Conservation (phyloP, 1,140 invertebrate genomes). For the Cepaea nemoralis region DNA sequence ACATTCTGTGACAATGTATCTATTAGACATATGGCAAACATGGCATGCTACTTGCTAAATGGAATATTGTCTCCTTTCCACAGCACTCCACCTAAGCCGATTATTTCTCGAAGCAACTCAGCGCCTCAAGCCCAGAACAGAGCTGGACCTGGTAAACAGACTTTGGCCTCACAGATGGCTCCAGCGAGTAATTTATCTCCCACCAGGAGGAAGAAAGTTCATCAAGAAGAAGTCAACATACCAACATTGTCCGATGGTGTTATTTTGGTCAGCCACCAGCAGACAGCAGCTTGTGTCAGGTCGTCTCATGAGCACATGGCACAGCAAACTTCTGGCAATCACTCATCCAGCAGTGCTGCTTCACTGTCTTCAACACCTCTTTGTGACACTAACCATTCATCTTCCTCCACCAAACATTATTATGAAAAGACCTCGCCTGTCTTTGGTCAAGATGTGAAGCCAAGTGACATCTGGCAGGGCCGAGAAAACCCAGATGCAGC, state of each 20-base stretch:
- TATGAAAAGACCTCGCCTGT: not conserved
- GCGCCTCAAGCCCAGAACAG: not conserved
- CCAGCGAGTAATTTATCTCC: not conserved
- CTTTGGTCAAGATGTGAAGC: not conserved
- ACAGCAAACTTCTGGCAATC: not conserved
- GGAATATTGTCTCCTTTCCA: too few species aligned
- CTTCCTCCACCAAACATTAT: not conserved
- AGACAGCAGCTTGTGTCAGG: not conserved
- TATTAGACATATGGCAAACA: too few species aligned
- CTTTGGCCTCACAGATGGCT: not conserved
- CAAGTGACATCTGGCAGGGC: slow-evolving; percentile 31
- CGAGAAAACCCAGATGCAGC: slow-evolving; percentile 5
- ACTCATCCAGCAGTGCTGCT: not conserved
- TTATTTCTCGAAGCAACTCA: not conserved
- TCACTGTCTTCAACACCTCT: not conserved
- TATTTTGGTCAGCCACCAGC: not conserved
- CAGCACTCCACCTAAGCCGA: too few species aligned
- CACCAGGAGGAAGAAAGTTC: not conserved
- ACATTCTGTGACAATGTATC: too few species aligned
- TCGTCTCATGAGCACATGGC: not conserved
- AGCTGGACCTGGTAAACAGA: not conserved
- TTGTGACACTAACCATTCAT: not conserved
- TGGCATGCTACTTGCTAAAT: too few species aligned
- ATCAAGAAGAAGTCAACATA: not conserved
- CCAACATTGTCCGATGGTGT: not conserved